Evolutionary conservation across 2,888 invertebrate species (phyloP), one percentile per base, ranked within the genome.

Genomic region (Acrocyrtus sp.): DNA sequence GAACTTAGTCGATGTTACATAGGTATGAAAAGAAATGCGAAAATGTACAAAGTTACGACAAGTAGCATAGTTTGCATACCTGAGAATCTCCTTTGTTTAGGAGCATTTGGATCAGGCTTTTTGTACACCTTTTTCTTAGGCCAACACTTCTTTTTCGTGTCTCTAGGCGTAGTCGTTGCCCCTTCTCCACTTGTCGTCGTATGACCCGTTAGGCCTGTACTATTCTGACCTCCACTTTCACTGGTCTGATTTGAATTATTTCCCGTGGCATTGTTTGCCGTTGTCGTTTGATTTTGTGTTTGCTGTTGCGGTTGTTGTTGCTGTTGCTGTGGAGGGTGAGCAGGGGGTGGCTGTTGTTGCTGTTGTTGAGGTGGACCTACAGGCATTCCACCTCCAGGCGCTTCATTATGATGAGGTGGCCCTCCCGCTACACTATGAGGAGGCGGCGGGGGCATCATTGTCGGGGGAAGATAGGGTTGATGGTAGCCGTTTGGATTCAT

Each of bases 401-500:
- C 73, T 72, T 81, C 81, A 66, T 74, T 79, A 66, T 81, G 81
- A 72, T 81, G 81, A 48, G 77, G 81, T 34, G 78, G 78, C 39
- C 76, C 77, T 62, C 76, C 77, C 15, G 70, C 75, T 26, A 78
- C 75, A 62, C 77, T 78, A 41, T 79, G 80, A 45, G 77, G 80
- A 62, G 77, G 80, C 51, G 79, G 81, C 65, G 80, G 80, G 60
- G 81, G 79, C 80, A 81, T 80, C 81, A 81, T 81, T 57, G 78
- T 77, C 19, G 74, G 79, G 73, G 78, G 76, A 47, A 81, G 74
- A 66, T 81, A 81, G 50, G 81, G 79, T 74, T 81, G 81, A 72
- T 81, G 81, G 74, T 81, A 81, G 74, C 81, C 81, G 72, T 81
- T 81, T 41, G 81, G 81, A 81, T 81, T 81, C 81, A 81, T 81